These are phyloP conservation scores for Cyanoliseus patagonus DNA, from an alignment of 2,113 vertebrate genomes.

Conservation along the genomic window DNA sequence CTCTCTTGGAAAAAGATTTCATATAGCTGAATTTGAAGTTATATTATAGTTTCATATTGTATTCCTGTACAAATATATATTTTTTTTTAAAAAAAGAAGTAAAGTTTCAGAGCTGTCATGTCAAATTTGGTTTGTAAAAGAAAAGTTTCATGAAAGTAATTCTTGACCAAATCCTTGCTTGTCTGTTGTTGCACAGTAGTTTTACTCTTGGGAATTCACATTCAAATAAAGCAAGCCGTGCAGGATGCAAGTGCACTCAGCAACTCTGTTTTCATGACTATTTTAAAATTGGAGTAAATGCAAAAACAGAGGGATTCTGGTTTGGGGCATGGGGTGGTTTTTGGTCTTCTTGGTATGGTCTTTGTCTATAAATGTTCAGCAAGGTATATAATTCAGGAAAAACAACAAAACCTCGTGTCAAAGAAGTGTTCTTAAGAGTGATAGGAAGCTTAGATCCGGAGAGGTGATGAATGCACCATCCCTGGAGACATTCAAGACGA, in stretches of 20 bases:
- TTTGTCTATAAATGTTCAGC: not conserved
- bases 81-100: not conserved
- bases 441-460: not conserved
- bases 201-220: not conserved
- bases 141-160: not conserved
- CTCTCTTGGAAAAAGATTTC: not conserved
- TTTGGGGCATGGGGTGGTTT: not conserved
- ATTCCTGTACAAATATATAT: not conserved
- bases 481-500: not conserved
- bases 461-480: not conserved
- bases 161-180: not conserved
- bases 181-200: not conserved
- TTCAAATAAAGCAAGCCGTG: not conserved
- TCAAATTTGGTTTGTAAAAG: not conserved
- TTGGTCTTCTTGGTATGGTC: not conserved
- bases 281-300: not conserved
- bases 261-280: not conserved
- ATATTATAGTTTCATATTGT: not conserved
- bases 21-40: not conserved
- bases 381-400: not conserved
- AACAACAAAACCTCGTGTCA: not conserved
- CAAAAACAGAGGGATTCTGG: not conserved
- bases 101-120: not conserved
- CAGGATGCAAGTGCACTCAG: not conserved
- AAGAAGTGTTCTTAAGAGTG: not conserved